Evolutionary conservation across 1,140 invertebrate genomes (phyloP), one percentile per base, ranked within the genome.

Genomic region (Papilio machaon): DNA sequence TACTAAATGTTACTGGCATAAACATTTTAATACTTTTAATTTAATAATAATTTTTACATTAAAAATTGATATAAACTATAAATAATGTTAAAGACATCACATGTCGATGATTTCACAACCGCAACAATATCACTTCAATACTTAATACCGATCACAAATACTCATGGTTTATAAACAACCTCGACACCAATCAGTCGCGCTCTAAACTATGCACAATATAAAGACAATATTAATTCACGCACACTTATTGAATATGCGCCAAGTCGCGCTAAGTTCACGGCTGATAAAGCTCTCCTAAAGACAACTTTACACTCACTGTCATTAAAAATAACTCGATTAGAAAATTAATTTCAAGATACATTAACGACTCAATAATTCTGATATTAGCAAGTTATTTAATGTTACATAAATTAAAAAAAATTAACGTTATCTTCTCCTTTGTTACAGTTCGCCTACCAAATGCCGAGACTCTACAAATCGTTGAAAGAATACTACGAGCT

Each of bases 121-220:
- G 83, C 81, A 85, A 86, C 85, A 83, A 84, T 84, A 83, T 81
- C 85, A 87, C 82, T 85, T 86, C 84, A 89, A 87, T 86, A 89
- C 84, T 87, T 82, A 23, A 84, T 82, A 85, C 84, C 79, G 84
- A 90, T 91, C 87, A 89, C 88, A 91, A 90, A 90, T 85, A 86
- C 86, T 83, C 86, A 87, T 86, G 86, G 86, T 87, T 85, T 86
- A 91, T 86, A 82, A 79, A 82, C 85, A 93, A 85, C 93, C 92
- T 93, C 92, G 93, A 94, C 93, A 94, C 92, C 82, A 91, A 94
- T 94, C 87, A 86, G 81, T 84, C 73, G 80, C 85, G 85, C 88
- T 86, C 88, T 93, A 92, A 90, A 93, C 87, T 92, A 90, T 91
- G 86, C 85, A 85, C 86, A 85, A 90, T 89, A 88, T 90, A 86